Evolutionary conservation across 2,113 vertebrate species (phyloP).

Genomic region (Edolisoma coerulescens): DNA sequence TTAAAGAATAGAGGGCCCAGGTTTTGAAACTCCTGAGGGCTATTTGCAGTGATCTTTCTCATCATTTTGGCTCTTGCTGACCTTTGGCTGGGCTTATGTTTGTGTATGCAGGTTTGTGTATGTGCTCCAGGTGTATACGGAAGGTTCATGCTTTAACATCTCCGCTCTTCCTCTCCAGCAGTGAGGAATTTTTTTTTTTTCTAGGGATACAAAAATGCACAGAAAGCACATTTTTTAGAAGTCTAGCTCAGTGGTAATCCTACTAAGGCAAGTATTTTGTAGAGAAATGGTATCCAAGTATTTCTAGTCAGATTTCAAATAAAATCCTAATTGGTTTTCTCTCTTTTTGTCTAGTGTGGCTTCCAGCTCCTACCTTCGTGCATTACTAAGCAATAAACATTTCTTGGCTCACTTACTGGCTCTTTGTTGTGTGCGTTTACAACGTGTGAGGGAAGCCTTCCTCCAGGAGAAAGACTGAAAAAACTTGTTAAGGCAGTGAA

Average conservation of each 20-base stretch:
- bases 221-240: not conserved
- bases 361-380: not conserved
- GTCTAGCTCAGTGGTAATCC: not conserved
- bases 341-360: not conserved
- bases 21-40: not conserved
- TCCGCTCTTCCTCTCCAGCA: not conserved
- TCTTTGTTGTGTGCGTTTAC: not conserved
- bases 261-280: not conserved
- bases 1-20: not conserved
- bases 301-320: not conserved
- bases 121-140: not conserved
- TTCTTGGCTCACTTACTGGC: not conserved
- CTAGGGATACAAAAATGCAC: not conserved
- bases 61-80: not conserved
- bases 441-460: not conserved
- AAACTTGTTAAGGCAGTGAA: not conserved
- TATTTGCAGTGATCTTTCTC: not conserved
- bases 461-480: not conserved
- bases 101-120: not conserved
- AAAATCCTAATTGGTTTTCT: not conserved
- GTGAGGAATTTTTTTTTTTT: not conserved
- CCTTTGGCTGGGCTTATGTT: not conserved
- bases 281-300: not conserved
- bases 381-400: constrained; percentile 3
- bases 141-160: not conserved